Evolutionary conservation across 2,888 invertebrate genomes (phyloP).

Genomic region (Stegana nigrithorax): DNA sequence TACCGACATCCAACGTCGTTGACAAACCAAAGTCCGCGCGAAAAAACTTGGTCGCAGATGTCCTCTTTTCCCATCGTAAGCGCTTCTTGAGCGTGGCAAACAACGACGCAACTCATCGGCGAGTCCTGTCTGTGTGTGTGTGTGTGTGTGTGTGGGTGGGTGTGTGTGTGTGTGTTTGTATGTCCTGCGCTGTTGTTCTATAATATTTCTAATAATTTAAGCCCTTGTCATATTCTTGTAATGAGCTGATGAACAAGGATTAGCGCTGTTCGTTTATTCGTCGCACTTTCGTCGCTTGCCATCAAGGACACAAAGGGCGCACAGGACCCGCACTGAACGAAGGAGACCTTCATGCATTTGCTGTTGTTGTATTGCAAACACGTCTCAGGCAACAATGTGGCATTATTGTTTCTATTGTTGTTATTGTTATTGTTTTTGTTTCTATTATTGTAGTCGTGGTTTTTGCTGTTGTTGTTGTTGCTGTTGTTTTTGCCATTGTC

Average conservation of each 20-base stretch:
- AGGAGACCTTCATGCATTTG: too few species aligned
- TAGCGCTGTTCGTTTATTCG: conserved; percentile 26
- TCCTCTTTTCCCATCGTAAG: background rate
- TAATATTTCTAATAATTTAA: conserved; percentile 27
- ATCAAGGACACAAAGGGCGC: too few species aligned
- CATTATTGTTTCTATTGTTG: background rate
- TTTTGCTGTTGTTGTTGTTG: background rate
- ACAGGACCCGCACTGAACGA: too few species aligned
- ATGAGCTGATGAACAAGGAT: conserved; percentile 49
- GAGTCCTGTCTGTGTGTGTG: background rate
- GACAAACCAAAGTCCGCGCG: background rate
- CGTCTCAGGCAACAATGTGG: background rate
- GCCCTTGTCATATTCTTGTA: conserved; percentile 42
- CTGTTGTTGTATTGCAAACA: conserved; percentile 9
- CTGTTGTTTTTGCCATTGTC: too few species aligned
- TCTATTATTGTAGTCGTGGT: background rate
- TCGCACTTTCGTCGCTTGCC: conserved; percentile 2
- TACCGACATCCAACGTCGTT: too few species aligned
- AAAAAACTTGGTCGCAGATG: background rate
- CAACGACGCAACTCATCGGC: background rate
- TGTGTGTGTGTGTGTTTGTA: background rate
- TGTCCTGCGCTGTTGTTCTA: background rate
- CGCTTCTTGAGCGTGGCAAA: conserved; percentile 1
- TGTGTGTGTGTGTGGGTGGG: conserved; percentile 1
- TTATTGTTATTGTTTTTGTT: background rate